Evolutionary conservation across 2,888 invertebrate genomes (phyloP).

Genomic region (Pandemis heparana): DNA sequence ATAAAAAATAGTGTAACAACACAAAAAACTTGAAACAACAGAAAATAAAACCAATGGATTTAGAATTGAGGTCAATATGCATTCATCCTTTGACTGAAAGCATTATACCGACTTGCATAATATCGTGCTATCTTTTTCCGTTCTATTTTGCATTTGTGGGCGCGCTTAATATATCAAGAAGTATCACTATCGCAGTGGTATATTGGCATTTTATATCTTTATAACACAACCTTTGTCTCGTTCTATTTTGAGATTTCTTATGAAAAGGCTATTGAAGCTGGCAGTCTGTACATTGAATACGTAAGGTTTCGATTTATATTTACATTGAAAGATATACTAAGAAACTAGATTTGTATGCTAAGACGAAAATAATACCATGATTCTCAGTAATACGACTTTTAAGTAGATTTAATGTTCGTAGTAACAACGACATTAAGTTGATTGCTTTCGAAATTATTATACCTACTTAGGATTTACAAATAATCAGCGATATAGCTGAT

Average conservation of each 20-base stretch:
- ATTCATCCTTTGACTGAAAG: constrained; percentile 50
- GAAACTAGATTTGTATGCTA: not conserved
- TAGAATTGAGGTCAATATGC: constrained; percentile 44
- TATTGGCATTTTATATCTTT: not conserved
- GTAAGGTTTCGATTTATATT: not conserved
- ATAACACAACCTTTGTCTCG: not conserved
- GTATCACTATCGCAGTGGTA: constrained; percentile 24
- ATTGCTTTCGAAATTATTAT: not conserved
- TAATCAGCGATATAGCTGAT: no score
- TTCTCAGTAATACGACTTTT: not conserved
- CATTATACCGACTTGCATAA: constrained; percentile 29
- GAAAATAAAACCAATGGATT: constrained; percentile 19
- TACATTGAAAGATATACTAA: not conserved
- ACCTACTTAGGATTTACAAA: no score
- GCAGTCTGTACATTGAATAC: not conserved
- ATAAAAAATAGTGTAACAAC: no score
- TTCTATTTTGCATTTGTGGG: constrained; percentile 56
- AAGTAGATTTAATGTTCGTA: not conserved
- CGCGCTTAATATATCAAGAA: constrained; percentile 46
- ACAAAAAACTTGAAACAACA: not conserved
- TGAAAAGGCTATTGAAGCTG: not conserved
- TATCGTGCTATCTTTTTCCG: constrained; percentile 51
- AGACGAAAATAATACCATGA: not conserved
- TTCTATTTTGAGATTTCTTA: not conserved
- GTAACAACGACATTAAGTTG: not conserved